A percentile compares a stretch with the other conserved stretches of the same genome.
Evolutionary conservation across 2,888 invertebrate genomes (phyloP).

Genomic region (Tanytarsus gracilentus): DNA sequence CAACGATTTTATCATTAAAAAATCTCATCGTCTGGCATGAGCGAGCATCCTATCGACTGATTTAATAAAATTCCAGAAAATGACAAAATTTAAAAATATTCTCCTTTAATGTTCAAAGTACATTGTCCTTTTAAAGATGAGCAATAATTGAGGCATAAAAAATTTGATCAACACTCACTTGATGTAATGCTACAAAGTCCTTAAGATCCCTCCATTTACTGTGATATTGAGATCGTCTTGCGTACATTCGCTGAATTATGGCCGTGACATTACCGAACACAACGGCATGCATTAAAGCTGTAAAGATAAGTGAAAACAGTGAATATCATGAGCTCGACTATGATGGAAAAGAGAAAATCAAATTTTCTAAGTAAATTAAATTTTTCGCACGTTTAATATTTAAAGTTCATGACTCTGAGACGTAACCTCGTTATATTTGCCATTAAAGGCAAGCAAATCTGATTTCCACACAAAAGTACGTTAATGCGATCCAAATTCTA

Average conservation of each 20-base stretch:
- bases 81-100: too few relatives aligned
- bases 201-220: slow-evolving; percentile 91
- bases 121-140: too few relatives aligned
- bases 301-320: slow-evolving; percentile 32
- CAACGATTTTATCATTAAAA: too few relatives aligned
- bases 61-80: neutral
- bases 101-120: too few relatives aligned
- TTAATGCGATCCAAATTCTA: too few relatives aligned
- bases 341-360: neutral
- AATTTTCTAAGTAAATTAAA: neutral
- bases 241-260: slow-evolving; percentile 95
- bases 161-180: slow-evolving; percentile 42
- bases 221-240: slow-evolving; percentile 84
- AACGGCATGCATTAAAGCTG: slow-evolving; percentile 95
- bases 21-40: slow-evolving; percentile 19
- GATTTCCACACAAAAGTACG: too few relatives aligned
- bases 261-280: slow-evolving; percentile 97
- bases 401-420: too few relatives aligned
- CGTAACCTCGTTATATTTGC: too few relatives aligned
- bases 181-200: slow-evolving; percentile 88
- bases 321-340: neutral
- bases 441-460: too few relatives aligned
- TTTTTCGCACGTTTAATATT: too few relatives aligned
- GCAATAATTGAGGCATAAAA: neutral
- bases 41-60: slow-evolving; percentile 9